Evolutionary conservation across 2,888 invertebrate genomes (phyloP).

Genomic region (Aphidoletes aphidimyza): DNA sequence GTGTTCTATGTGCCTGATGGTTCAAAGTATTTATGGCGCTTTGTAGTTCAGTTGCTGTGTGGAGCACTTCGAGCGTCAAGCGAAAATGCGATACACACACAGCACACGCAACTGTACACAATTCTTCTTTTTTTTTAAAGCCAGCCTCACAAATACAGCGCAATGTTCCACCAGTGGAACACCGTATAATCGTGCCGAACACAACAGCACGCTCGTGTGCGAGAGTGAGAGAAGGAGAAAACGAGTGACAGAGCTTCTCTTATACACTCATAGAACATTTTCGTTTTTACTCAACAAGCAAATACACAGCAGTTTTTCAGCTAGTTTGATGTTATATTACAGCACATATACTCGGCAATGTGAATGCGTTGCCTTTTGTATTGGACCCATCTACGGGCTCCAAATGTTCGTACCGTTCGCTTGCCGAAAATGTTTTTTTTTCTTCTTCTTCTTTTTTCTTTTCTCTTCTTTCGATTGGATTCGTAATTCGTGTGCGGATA

Average conservation of each 20-base stretch:
- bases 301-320: not conserved
- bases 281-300: no score
- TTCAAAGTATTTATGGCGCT: not conserved
- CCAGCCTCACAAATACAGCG: not conserved
- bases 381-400: not conserved
- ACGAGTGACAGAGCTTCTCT: no score
- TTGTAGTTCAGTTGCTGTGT: not conserved
- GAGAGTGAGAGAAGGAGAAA: no score
- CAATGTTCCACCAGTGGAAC: not conserved
- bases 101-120: no score
- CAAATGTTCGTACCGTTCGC: not conserved
- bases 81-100: no score
- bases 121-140: not conserved
- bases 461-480: no score
- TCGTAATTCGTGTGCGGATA: no score
- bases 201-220: not conserved
- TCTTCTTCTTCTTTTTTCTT: not conserved
- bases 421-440: not conserved
- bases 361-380: not conserved
- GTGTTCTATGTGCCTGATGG: not conserved
- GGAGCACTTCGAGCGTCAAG: not conserved
- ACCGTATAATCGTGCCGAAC: not conserved
- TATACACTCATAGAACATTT: no score
- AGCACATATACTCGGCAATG: not conserved
- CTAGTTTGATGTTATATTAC: constrained; percentile 28